Evolutionary conservation across 2,113 vertebrate species (phyloP).

Genomic region (Peucedramus taeniatus): DNA sequence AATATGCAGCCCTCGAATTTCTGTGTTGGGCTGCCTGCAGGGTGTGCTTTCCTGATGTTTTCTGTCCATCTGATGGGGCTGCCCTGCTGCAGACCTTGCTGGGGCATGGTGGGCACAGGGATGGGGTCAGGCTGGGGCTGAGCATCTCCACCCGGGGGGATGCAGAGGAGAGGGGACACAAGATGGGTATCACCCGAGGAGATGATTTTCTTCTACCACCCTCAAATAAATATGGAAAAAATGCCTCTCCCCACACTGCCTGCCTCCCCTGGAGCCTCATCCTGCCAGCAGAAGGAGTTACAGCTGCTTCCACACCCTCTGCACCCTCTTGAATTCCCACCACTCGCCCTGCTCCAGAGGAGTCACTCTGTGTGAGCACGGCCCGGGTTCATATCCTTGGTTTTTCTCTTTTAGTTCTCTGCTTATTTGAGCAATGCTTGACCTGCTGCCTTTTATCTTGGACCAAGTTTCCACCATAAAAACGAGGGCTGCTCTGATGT

Average conservation of each 20-base stretch:
- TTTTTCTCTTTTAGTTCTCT: background rate
- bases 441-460: background rate
- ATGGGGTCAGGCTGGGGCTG: background rate
- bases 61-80: accelerated
- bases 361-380: background rate
- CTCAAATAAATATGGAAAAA: background rate
- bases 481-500: accelerated
- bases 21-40: background rate
- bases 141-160: accelerated
- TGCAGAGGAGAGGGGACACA: background rate
- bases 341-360: accelerated
- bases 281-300: background rate
- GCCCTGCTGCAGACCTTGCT: background rate
- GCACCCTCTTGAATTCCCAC: background rate
- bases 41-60: background rate
- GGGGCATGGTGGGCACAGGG: background rate
- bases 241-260: background rate
- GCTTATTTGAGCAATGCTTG: background rate
- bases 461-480: background rate
- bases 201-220: background rate
- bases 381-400: accelerated
- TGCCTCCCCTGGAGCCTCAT: background rate
- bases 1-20: background rate
- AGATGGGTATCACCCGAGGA: background rate
- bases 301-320: background rate